Conservation (phyloP, 2,888 invertebrate genomes). For the Drosophila recens region DNA sequence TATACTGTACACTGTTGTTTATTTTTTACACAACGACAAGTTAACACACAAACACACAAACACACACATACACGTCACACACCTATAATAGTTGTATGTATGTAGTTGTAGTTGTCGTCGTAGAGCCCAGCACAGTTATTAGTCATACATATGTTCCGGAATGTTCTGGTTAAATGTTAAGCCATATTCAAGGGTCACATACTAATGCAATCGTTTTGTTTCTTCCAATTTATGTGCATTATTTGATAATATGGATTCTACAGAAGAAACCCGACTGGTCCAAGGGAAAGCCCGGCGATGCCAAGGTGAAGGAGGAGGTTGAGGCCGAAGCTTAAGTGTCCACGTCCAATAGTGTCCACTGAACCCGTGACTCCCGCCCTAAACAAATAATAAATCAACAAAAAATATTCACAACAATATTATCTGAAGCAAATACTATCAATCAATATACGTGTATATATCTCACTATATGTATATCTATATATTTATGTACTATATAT, state of each 20-base stretch:
- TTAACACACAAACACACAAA: constrained; percentile 23
- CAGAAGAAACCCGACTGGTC: constrained; percentile 98
- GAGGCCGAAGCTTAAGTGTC: constrained; percentile 92
- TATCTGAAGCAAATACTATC: constrained; percentile 69
- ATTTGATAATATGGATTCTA: constrained; percentile 41
- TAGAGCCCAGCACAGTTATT: constrained; percentile 57
- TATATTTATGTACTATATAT: constrained; percentile 22
- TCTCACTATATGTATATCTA: constrained; percentile 58
- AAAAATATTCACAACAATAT: constrained; percentile 58
- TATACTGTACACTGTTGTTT: constrained; percentile 31
- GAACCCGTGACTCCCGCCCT: constrained; percentile 84
- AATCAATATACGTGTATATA: constrained; percentile 68
- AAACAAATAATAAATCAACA: constrained; percentile 71
- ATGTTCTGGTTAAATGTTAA: constrained; percentile 51
- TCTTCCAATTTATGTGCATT: constrained; percentile 13
- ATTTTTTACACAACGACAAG: neutral
- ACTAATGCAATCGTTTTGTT: constrained; percentile 31
- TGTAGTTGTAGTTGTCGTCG: constrained; percentile 46
- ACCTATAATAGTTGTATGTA: constrained; percentile 30
- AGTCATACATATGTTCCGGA: constrained; percentile 41
- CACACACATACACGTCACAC: constrained; percentile 17
- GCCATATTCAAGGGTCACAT: neutral
- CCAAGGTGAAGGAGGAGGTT: constrained; percentile 94
- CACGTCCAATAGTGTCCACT: constrained; percentile 84
- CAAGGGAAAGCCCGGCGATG: constrained; percentile 94